Base-by-base conservation (phyloP, 2,797 vertebrate genomes). In the Benthosema pterotum region DNA sequence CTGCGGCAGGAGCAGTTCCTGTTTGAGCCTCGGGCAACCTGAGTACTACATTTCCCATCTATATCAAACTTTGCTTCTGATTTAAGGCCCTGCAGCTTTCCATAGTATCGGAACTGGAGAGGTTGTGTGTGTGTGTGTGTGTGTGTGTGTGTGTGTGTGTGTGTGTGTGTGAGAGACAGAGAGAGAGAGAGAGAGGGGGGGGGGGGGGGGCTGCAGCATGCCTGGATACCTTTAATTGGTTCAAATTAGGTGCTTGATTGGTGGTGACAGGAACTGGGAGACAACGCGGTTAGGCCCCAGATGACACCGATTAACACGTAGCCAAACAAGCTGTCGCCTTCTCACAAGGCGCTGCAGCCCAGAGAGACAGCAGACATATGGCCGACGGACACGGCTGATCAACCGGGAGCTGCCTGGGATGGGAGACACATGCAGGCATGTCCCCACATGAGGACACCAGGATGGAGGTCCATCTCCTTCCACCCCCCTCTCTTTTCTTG, bases 251-350 rank as follows among this genome's bases (percentile, higher is more conserved):
- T 84, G 57, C 28, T 85, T 93, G 94, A 94, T 94, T 91, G 92
- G 87, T 87, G 57, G 56, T 90, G 94, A 92, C 93, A 94, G 94
- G 85, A 83, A 79, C 82, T 86, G 93, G 92, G 88, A 84, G 87
- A 85, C 88, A 89, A 93, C 93, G 93, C 89, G 87, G 68, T 72
- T 85, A 84, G 88, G n/a, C n/a, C 80, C 85, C 90, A 82, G 91
- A 79, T 82, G 87, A 87, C 73, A 85, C 83, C 89, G 84, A 90
- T 93, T 94, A 92, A 89, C 84, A 75, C 69, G 87, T 74, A 72
- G 78, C 86, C 84, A 85, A 89, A 91, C 93, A 94, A 95, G 93
- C 94, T 92, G 94, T 92, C 93, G 84, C 65, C 74, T 38, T 79
- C 88, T 92, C 92, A 88, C 82, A 85, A 82, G 15, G 75, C 0